Conservation (phyloP, 1,140 invertebrate genomes). For the Wiebesia pumilae region DNA sequence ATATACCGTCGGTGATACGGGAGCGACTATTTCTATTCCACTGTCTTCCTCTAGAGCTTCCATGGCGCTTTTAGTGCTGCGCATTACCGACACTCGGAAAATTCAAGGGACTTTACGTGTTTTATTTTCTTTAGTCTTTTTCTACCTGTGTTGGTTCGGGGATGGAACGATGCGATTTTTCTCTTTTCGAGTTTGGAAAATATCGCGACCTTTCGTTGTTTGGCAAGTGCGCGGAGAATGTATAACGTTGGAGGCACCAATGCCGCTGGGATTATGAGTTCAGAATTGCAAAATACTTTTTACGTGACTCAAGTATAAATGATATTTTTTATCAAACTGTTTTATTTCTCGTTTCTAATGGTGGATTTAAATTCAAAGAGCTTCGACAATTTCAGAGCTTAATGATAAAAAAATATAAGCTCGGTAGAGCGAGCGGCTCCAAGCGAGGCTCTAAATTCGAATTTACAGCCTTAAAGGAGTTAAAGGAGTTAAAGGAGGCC, state of each 20-base stretch:
- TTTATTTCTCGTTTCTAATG: background rate
- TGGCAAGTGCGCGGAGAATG: background rate
- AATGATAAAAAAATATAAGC: too few species aligned
- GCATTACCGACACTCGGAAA: conserved; percentile 38
- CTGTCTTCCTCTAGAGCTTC: background rate
- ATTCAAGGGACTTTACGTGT: conserved; percentile 38
- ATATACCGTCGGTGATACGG: background rate
- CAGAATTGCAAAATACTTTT: conserved; percentile 24
- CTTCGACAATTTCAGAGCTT: background rate
- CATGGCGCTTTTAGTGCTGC: conserved; percentile 28
- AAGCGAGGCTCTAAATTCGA: too few species aligned
- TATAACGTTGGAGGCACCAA: background rate
- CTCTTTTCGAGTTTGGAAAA: conserved; percentile 18
- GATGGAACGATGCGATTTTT: conserved; percentile 5
- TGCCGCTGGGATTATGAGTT: background rate
- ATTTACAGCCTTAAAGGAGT: too few species aligned
- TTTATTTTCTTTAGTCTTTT: background rate
- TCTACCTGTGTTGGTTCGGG: background rate
- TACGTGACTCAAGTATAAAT: conserved; percentile 3
- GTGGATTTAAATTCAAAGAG: background rate
- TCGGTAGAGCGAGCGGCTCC: too few species aligned
- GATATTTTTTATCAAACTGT: background rate
- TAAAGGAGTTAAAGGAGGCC: too few species aligned
- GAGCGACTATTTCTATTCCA: conserved; percentile 37
- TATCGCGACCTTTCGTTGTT: background rate